Base-by-base conservation (phyloP, 2,113 vertebrate species). In the Petroica traversi region DNA sequence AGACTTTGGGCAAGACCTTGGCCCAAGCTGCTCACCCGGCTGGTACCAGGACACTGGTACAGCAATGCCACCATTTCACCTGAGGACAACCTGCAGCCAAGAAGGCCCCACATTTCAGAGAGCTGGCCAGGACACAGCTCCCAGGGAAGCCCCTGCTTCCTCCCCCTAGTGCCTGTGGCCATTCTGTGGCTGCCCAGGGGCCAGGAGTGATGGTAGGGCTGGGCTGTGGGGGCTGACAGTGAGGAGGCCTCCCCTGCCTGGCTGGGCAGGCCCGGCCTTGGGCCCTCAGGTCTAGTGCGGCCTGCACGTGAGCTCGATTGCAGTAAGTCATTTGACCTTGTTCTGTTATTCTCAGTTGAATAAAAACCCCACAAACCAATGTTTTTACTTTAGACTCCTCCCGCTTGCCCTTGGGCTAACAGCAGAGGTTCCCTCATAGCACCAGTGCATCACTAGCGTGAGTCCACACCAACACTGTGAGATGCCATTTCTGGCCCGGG, bases 121-220 rank as follows among this genome's bases (percentile, higher is more conserved):
- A 52, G 9, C 48, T 31, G 16, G 5, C 24, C 1, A 1, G 34
- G 36, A 9, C 8, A 20, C 8, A 4, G 3, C 5, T 66, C 18
- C 36, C 22, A n/a, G 25, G 34, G 24, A 52, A 76, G 33, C 23
- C 15, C 3, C 11, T 36, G 19, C 41, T 45, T 40, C 57, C 14
- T 54, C 6, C 14, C 14, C 24, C 43, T 57, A 31, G 24, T 71
- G 6, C 14, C 16, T 0, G 0, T 12, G 26, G 15, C 54, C n/a
- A 10, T 19, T 12, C 31, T 2, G 0, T 7, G 55, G 61, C n/a
- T 46, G 45, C 33, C 55, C 51, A 6, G 12, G 28, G 10, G 6
- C 24, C 2, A 0, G 18, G 5, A 19, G 16, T 1, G 25, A 40
- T 36, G 0, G 0, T 16, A 9, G 40, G 45, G 40, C 33, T 5